These are phyloP conservation scores for Marcusenius ussheri DNA, from an alignment of 2,113 vertebrate species.

Conservation along the genomic window DNA sequence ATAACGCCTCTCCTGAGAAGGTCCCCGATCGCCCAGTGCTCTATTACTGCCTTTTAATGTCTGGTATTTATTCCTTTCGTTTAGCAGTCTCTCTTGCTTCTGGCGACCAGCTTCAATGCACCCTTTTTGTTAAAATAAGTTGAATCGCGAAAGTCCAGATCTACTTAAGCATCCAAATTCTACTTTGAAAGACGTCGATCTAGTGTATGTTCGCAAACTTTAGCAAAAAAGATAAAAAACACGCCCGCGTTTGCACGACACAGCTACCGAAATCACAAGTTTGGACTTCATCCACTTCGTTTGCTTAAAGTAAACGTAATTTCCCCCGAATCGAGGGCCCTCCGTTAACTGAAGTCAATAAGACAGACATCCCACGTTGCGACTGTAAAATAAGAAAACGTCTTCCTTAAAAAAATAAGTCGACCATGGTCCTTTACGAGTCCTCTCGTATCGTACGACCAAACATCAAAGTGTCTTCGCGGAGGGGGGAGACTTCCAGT, in stretches of 20 bases:
- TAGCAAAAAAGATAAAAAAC: not conserved
- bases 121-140: not conserved
- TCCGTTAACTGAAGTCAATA: not conserved
- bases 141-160: not conserved
- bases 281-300: not conserved
- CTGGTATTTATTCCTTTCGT: not conserved
- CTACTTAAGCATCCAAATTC: not conserved
- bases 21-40: not conserved
- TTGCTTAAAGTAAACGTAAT: not conserved
- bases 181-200: not conserved
- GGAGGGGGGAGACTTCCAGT: not conserved
- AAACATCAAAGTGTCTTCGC: conserved; percentile 2
- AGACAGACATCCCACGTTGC: not conserved
- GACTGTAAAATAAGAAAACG: not conserved
- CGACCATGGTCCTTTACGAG: not conserved
- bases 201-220: not conserved
- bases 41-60: not conserved
- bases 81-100: not conserved
- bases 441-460: not conserved
- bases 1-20: not conserved
- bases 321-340: not conserved
- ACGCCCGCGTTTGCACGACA: not conserved
- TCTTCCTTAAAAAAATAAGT: not conserved
- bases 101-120: not conserved
- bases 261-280: not conserved